phyloP scores from a whole-genome alignment of 2,113 vertebrate genomes.

The Misgurnus anguillicaudatus region DNA sequence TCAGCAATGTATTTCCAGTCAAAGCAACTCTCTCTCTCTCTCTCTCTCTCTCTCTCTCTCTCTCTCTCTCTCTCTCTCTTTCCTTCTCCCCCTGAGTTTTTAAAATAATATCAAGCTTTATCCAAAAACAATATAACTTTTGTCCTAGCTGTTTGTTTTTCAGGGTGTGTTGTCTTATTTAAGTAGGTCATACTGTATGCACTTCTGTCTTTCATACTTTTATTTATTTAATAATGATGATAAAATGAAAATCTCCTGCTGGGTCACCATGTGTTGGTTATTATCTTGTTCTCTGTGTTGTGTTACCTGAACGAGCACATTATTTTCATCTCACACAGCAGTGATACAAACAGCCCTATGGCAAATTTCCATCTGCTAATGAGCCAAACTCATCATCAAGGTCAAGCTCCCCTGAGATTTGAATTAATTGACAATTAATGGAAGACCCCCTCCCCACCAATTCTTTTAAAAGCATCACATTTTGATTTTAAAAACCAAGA shows the following conservation, averaged over 20 bases:
- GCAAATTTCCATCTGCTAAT: constrained; percentile 54
- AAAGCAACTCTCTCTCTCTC: background rate
- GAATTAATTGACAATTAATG: constrained; percentile 38
- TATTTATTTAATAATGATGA: background rate
- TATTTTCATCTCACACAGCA: constrained; percentile 28
- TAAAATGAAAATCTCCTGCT: background rate
- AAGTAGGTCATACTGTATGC: constrained; percentile 6
- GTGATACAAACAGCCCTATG: constrained; percentile 34
- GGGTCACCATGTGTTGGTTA: background rate
- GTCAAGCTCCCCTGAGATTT: constrained; percentile 38
- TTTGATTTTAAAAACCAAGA: constrained; percentile 4
- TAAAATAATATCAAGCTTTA: too few species aligned
- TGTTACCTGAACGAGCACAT: constrained; percentile 22
- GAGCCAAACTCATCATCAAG: constrained; percentile 40
- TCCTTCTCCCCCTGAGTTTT: too few species aligned
- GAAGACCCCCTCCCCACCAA: background rate
- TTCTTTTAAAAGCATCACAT: too few species aligned
- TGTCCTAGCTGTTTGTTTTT: background rate
- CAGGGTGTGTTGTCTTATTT: background rate
- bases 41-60: background rate
- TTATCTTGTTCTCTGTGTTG: background rate
- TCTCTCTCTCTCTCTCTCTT: too few species aligned
- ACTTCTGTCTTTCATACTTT: constrained; percentile 20
- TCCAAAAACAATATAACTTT: background rate
- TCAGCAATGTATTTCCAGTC: too few species aligned